These are phyloP conservation scores for Urocyon cinereoargenteus DNA, from an alignment of 2,797 vertebrate species.

Conservation along the genomic window DNA sequence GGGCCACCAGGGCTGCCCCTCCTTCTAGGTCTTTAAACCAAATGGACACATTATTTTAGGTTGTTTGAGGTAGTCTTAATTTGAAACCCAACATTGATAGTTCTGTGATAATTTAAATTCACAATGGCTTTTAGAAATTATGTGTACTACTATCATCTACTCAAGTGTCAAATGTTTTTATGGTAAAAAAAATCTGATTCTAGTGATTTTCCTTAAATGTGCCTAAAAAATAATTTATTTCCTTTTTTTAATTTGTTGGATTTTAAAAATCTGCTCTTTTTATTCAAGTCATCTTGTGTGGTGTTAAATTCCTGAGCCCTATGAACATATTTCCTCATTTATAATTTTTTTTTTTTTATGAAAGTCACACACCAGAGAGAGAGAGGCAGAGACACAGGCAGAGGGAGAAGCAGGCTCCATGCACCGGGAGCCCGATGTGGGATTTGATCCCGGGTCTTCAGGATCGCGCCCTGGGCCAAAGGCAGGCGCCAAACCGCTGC, in stretches of 20 bases:
- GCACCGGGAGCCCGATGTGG: too few species aligned
- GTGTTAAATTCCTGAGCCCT: neutral
- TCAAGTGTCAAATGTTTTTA: neutral
- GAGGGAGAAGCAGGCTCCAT: too few species aligned
- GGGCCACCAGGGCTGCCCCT: too few species aligned
- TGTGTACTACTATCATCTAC: neutral
- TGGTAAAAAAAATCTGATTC: neutral
- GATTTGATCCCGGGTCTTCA: too few species aligned
- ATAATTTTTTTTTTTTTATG: too few species aligned
- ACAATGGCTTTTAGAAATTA: neutral
- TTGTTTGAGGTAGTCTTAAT: neutral
- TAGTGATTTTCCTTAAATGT: neutral
- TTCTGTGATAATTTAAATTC: neutral
- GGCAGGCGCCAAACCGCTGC: too few species aligned
- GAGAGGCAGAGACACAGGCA: too few species aligned
- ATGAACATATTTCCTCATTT: neutral
- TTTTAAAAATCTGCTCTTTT: neutral
- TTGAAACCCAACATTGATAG: neutral
- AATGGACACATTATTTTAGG: neutral
- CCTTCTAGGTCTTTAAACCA: constrained; percentile 11
- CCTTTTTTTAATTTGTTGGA: neutral
- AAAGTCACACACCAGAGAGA: too few species aligned
- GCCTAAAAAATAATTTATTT: neutral
- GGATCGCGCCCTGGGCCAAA: too few species aligned
- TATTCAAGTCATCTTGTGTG: neutral